Evolutionary conservation across 2,888 invertebrate genomes (phyloP).

Genomic region (Brenthis daphne): DNA sequence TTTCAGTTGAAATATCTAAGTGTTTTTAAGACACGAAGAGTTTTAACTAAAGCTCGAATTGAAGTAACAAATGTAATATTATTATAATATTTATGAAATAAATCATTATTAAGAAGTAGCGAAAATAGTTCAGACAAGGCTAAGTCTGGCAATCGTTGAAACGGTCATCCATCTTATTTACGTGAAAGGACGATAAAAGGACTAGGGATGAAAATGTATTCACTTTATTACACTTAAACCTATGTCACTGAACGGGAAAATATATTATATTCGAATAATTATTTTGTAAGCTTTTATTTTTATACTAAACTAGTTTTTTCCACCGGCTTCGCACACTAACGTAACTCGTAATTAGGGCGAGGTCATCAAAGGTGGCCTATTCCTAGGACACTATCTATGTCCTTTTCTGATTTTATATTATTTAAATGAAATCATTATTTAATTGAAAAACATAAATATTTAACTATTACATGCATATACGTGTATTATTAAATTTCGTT

Average conservation of each 20-base stretch:
- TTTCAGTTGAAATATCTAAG: no score
- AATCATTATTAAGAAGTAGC: constrained; percentile 18
- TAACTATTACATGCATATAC: neutral
- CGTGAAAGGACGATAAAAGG: constrained; percentile 43
- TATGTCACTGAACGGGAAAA: constrained; percentile 7
- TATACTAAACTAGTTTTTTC: no score
- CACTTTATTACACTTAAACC: constrained; percentile 18
- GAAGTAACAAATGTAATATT: neutral
- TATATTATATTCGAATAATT: neutral
- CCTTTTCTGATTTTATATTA: no score
- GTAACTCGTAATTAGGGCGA: no score
- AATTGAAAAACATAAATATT: no score
- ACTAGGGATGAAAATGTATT: constrained; percentile 19
- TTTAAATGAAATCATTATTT: no score
- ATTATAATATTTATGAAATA: constrained; percentile 8
- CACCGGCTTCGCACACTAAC: no score
- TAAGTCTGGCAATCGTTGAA: constrained; percentile 49
- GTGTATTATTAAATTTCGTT: neutral
- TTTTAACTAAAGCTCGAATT: no score
- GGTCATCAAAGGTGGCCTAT: no score
- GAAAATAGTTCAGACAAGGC: constrained; percentile 27
- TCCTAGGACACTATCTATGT: no score
- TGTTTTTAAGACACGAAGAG: no score
- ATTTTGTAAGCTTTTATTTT: neutral
- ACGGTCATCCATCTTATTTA: constrained; percentile 54